phyloP scores from a whole-genome alignment of 2,888 invertebrate species.

The Meteorus colon region DNA sequence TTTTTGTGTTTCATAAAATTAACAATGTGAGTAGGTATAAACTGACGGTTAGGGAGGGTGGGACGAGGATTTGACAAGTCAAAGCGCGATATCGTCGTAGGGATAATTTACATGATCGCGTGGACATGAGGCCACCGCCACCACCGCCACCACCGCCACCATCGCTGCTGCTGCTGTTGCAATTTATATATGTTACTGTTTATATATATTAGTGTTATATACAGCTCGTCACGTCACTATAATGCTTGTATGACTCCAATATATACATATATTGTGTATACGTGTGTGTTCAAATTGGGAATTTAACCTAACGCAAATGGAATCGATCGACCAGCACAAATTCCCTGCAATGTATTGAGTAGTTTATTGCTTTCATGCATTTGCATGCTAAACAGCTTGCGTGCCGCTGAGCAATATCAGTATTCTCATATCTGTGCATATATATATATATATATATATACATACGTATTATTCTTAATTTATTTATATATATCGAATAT shows the following conservation, averaged over 20 bases:
- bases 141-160: background rate
- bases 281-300: conserved; percentile 63
- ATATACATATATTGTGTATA: conserved; percentile 32
- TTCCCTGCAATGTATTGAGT: conserved; percentile 72
- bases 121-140: conserved; percentile 1
- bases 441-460: background rate
- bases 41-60: background rate
- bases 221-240: conserved; percentile 2
- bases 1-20: too few relatives aligned
- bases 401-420: conserved; percentile 72
- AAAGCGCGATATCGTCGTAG: conserved; percentile 1
- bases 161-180: conserved; percentile 20
- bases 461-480: background rate
- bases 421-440: conserved; percentile 32
- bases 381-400: conserved; percentile 73
- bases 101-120: conserved; percentile 24
- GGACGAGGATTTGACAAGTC: background rate
- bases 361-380: conserved; percentile 74
- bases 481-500: background rate
- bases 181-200: conserved; percentile 34
- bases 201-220: conserved; percentile 6
- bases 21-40: too few relatives aligned
- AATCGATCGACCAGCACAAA: conserved; percentile 69
- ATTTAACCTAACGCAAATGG: conserved; percentile 59
- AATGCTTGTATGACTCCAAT: conserved; percentile 39